A percentile compares a stretch with the other conserved stretches of the same genome.
phyloP scores from a whole-genome alignment of 2,888 invertebrate genomes.

The Melieria omissa region DNA sequence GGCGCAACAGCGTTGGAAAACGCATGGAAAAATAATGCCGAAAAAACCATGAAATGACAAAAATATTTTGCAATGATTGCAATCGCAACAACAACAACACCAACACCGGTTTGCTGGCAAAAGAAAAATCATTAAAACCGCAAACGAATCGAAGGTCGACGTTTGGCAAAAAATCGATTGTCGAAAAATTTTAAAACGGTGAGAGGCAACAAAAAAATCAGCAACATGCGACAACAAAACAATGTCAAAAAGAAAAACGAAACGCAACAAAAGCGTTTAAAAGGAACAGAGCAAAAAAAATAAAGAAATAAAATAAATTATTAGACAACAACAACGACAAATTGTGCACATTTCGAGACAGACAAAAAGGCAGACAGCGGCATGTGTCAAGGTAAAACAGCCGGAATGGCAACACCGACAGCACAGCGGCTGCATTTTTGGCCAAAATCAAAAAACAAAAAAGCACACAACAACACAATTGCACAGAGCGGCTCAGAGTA shows the following conservation, averaged over 20 bases:
- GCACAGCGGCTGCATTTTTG: too few relatives aligned
- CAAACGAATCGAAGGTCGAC: not conserved
- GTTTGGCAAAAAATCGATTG: not conserved
- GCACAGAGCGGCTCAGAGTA: too few relatives aligned
- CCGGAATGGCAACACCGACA: too few relatives aligned
- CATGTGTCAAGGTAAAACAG: too few relatives aligned
- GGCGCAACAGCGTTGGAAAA: slow-evolving; percentile 1
- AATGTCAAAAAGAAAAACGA: not conserved
- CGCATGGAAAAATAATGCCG: slow-evolving; percentile 5
- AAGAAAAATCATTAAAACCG: not conserved
- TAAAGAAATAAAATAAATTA: too few relatives aligned
- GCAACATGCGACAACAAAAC: not conserved
- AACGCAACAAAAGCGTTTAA: slow-evolving; percentile 1
- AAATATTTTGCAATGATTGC: slow-evolving; percentile 20
- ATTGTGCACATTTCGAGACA: too few relatives aligned
- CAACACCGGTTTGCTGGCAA: not conserved
- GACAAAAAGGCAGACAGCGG: too few relatives aligned
- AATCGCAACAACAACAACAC: not conserved
- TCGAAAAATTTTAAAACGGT: slow-evolving; percentile 1
- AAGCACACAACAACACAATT: too few relatives aligned
- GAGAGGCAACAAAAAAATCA: slow-evolving; percentile 13
- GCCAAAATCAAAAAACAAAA: too few relatives aligned
- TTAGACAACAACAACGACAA: too few relatives aligned
- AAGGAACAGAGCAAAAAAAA: not conserved
- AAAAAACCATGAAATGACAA: slow-evolving; percentile 31